These are phyloP conservation scores for Pediacus dermestoides DNA, from an alignment of 2,888 invertebrate species.

Conservation along the genomic window DNA sequence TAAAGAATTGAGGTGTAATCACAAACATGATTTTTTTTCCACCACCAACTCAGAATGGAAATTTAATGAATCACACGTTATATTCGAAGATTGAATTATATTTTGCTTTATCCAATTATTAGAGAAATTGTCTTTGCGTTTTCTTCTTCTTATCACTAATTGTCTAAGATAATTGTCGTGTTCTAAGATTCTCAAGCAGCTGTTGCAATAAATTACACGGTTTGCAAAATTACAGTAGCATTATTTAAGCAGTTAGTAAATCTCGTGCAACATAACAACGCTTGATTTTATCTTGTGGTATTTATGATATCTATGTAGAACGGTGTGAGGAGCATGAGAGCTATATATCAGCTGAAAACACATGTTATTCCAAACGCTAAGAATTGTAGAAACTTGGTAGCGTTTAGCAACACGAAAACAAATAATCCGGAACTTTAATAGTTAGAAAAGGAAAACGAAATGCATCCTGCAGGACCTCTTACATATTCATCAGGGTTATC, in stretches of 20 bases:
- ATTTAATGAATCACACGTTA: too few relatives aligned
- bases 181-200: too few relatives aligned
- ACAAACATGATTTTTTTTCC: too few relatives aligned
- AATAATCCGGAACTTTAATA: slow-evolving; percentile 39
- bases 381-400: slow-evolving; percentile 9
- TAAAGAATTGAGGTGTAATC: too few relatives aligned
- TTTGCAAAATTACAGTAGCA: slow-evolving; percentile 10
- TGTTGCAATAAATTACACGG: too few relatives aligned
- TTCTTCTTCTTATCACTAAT: too few relatives aligned
- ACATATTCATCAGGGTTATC: slow-evolving; percentile 50
- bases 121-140: too few relatives aligned
- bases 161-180: too few relatives aligned
- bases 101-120: too few relatives aligned
- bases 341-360: slow-evolving; percentile 13
- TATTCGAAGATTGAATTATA: too few relatives aligned
- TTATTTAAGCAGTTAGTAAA: slow-evolving; percentile 13
- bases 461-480: slow-evolving; percentile 40
- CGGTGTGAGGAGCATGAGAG: slow-evolving; percentile 7
- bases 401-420: slow-evolving; percentile 29
- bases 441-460: slow-evolving; percentile 34
- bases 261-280: slow-evolving; percentile 3
- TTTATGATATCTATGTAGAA: slow-evolving; percentile 17
- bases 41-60: too few relatives aligned
- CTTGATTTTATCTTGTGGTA: slow-evolving; percentile 11
- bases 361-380: slow-evolving; percentile 13